phyloP scores from a whole-genome alignment of 23 tunicate species.

The Halocynthia aurantium region DNA sequence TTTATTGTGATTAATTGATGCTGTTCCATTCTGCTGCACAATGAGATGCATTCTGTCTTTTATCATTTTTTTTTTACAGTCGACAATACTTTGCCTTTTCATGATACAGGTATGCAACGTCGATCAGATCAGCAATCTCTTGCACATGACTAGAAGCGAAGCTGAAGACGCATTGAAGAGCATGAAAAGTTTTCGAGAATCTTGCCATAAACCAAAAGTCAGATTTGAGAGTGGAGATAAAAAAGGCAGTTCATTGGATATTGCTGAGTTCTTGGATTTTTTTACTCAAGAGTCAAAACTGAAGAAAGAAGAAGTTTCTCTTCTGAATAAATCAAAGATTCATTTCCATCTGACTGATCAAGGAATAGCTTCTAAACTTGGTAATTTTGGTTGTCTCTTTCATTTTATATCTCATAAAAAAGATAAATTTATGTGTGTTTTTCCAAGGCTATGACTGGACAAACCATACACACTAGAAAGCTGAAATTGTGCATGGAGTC shows the following conservation, averaged over 20 bases:
- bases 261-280: conserved; percentile 21
- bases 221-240: conserved; percentile 6
- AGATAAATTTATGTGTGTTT: too few relatives aligned
- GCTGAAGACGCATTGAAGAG: conserved; percentile 8
- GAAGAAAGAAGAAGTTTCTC: not conserved
- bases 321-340: not conserved
- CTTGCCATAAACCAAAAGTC: conserved; percentile 5
- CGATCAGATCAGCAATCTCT: conserved; percentile 12
- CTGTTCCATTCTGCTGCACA: too few relatives aligned
- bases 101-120: conserved; percentile 13
- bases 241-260: not conserved
- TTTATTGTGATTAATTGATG: too few relatives aligned
- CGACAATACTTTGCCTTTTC: not conserved
- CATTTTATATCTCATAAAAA: not conserved
- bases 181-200: not conserved
- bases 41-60: not conserved
- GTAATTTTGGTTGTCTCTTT: not conserved
- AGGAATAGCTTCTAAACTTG: conserved; percentile 5
- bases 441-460: too few relatives aligned
- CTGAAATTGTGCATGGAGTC: too few relatives aligned
- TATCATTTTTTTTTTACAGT: not conserved
- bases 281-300: not conserved
- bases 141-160: conserved; percentile 29
- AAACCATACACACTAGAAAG: too few relatives aligned
- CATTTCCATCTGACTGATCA: not conserved